phyloP scores from a whole-genome alignment of 2,113 vertebrate species.

The Crypturellus undulatus region DNA sequence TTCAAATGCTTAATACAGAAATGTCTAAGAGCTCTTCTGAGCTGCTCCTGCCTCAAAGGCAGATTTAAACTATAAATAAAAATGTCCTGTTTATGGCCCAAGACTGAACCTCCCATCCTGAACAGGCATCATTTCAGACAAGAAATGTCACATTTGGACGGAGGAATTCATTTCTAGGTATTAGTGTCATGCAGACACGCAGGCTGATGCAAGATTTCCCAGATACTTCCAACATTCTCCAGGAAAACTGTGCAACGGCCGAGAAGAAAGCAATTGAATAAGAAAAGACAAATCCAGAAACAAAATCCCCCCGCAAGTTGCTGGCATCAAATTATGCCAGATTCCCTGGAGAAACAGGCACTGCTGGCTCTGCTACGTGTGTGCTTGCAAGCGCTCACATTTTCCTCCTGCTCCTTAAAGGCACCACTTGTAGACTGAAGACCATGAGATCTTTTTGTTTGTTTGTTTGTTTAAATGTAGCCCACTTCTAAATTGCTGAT shows the following conservation, averaged over 20 bases:
- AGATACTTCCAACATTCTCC: neutral
- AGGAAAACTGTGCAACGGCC: slow-evolving; percentile 21
- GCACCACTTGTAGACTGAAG: neutral
- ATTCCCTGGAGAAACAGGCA: slow-evolving; percentile 47
- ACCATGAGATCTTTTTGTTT: neutral
- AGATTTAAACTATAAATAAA: slow-evolving; percentile 9
- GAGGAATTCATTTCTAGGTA: slow-evolving; percentile 26
- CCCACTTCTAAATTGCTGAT: neutral
- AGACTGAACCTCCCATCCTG: neutral
- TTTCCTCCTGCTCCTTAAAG: slow-evolving; percentile 33
- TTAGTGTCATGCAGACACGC: neutral
- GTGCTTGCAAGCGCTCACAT: slow-evolving; percentile 16
- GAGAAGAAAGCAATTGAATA: neutral
- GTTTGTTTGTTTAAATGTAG: neutral
- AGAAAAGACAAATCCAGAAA: slow-evolving; percentile 24
- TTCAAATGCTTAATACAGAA: neutral
- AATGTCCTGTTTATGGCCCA: neutral
- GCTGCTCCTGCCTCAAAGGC: neutral
- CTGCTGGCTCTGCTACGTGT: slow-evolving; percentile 5
- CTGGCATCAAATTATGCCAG: slow-evolving; percentile 41
- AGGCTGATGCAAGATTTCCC: slow-evolving; percentile 32
- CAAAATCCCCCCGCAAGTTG: neutral
- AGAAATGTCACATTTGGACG: slow-evolving; percentile 1
- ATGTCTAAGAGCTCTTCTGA: neutral
- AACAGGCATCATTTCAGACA: neutral